phyloP scores from a whole-genome alignment of 1,140 invertebrate species.

The Chionoecetes opilio region DNA sequence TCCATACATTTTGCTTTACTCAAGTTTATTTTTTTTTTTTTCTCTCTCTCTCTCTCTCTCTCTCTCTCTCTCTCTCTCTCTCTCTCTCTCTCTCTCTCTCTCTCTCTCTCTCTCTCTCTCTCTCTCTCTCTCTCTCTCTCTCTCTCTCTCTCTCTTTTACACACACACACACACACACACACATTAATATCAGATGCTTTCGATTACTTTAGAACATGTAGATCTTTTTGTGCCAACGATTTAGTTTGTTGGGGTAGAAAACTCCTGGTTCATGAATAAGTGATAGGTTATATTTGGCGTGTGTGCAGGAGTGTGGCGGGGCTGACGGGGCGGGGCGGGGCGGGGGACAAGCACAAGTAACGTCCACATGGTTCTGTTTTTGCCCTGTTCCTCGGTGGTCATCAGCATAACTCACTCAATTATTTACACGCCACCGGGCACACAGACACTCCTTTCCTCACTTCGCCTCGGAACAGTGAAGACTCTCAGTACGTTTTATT shows the following conservation, averaged over 20 bases:
- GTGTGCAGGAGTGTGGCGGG: background rate
- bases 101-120: too few relatives aligned
- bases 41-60: too few relatives aligned
- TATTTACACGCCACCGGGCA: slow-evolving; percentile 42
- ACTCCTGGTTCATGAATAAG: slow-evolving; percentile 6
- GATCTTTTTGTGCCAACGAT: background rate
- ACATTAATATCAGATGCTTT: background rate
- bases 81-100: too few relatives aligned
- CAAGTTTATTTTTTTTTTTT: too few relatives aligned
- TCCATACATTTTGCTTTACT: too few relatives aligned
- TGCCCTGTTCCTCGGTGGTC: slow-evolving; percentile 8
- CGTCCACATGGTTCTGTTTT: slow-evolving; percentile 3
- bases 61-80: too few relatives aligned
- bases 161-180: too few relatives aligned
- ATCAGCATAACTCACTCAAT: slow-evolving; percentile 57
- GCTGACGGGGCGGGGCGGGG: background rate
- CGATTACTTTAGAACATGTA: background rate
- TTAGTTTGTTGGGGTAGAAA: background rate
- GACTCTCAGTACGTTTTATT: background rate
- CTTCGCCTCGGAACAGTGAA: background rate
- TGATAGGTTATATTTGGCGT: background rate
- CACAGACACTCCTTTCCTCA: background rate
- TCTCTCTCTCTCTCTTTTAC: too few relatives aligned
- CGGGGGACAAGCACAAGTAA: slow-evolving; percentile 40
- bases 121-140: too few relatives aligned